Evolutionary conservation across 2,113 vertebrate species (phyloP).

Genomic region (Catharus bicknelli): DNA sequence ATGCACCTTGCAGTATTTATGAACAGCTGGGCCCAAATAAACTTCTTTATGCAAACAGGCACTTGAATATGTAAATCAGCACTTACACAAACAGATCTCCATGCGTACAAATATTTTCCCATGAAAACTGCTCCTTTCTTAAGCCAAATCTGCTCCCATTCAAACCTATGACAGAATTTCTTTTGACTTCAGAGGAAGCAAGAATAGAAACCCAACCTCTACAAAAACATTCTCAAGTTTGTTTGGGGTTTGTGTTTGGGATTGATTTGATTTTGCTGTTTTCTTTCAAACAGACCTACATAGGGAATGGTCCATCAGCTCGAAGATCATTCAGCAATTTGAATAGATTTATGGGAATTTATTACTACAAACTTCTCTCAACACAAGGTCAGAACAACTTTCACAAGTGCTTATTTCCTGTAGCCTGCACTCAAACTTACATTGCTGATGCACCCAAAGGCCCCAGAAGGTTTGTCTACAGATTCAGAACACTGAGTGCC

Average conservation of each 20-base stretch:
- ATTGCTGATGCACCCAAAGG: background rate
- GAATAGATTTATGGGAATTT: background rate
- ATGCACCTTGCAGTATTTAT: background rate
- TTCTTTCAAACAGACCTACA: background rate
- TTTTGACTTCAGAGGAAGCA: background rate
- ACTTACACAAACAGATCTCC: background rate
- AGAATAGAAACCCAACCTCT: background rate
- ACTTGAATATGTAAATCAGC: background rate
- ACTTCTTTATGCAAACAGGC: background rate
- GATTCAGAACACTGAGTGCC: background rate
- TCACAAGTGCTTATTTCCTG: background rate
- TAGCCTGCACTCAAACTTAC: background rate
- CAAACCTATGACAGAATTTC: background rate
- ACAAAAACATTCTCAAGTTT: background rate
- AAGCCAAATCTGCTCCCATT: background rate
- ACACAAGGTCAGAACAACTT: background rate
- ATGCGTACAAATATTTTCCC: background rate
- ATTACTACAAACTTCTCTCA: background rate
- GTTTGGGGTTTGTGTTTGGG: background rate
- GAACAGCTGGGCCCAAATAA: background rate
- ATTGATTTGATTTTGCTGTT: background rate
- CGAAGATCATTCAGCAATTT: background rate
- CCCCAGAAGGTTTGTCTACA: background rate
- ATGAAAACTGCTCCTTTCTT: background rate
- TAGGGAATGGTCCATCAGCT: background rate